Evolutionary conservation across 2,888 invertebrate species (phyloP), one percentile per base, ranked within the genome.

Genomic region (Cheilosia scutellata): DNA sequence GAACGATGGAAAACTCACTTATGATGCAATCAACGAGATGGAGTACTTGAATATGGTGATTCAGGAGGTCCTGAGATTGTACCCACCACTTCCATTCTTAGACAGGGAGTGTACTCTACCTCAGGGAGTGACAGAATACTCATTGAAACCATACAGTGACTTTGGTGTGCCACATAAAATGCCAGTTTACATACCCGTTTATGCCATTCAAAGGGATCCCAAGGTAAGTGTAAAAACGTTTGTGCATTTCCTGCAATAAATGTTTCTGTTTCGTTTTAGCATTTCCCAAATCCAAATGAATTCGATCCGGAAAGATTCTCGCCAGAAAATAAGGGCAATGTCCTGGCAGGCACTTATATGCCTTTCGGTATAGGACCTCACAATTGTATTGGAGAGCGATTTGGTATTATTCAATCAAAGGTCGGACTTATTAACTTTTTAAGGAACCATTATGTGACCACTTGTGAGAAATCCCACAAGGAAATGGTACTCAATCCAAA

Each of bases 21-120:
- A 93, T 80, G 93, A 93, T 25, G 89, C 89, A 13, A 88, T 94
- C 6, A 88, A 89, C n/a, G 89, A 92, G 5, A 89, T 94, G 91
- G 89, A 90, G 58, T 93, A 93, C 87, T 88, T 94, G 29, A 89
- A 91, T 77, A 93, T 92, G 92, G 93, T 93, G 2, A 79, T 91
- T 2, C 90, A 91, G 65, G 93, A 93, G 83, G 89, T 89, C 1
- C 68, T 93, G 31, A 90, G 93, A 4, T 60, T 92, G 68, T 93
- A 92, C 88, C 92, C 93, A 2, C 89, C 91, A 2, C 55, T 93
- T 5, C 92, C 93, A 0, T 91, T 92, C 62, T 82, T 93, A 16
- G 92, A 92, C 87, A 91, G 93, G 4, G 87, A 90, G 76, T 92
- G 92, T 72, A 90, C 91, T 5, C 89, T 91, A 16, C 25, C 87